Evolutionary conservation across 1,140 invertebrate species (phyloP).

Genomic region (Lamellibrachia luymesi): DNA sequence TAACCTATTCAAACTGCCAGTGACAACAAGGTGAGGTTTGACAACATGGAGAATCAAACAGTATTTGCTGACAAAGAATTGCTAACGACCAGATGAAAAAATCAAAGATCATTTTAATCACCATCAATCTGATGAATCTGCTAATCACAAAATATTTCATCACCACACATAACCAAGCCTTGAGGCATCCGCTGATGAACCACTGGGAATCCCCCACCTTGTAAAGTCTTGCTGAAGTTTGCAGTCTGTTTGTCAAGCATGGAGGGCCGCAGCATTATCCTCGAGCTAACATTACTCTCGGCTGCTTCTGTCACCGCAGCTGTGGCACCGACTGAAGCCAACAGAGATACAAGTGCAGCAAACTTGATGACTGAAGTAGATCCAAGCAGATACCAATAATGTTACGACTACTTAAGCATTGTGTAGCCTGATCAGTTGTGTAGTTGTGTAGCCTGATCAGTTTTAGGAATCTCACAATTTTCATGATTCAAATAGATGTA

Average conservation of each 20-base stretch:
- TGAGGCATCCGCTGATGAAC: not conserved
- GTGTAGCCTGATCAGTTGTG: too few species aligned
- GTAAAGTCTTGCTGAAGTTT: slow-evolving; percentile 5
- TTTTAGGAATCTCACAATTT: not conserved
- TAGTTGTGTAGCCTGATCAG: too few species aligned
- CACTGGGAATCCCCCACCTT: not conserved
- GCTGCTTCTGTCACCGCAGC: not conserved
- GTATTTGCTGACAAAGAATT: too few species aligned
- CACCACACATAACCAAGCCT: not conserved
- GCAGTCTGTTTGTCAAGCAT: slow-evolving; percentile 16
- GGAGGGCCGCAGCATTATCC: not conserved
- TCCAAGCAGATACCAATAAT: not conserved
- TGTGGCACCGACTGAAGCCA: not conserved
- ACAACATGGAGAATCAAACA: too few species aligned
- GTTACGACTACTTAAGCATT: too few species aligned
- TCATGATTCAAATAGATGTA: not conserved
- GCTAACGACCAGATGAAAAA: too few species aligned
- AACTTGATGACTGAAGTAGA: not conserved
- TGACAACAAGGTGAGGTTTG: too few species aligned
- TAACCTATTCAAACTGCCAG: too few species aligned
- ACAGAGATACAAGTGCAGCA: not conserved
- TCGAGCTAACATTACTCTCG: not conserved
- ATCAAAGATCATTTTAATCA: not conserved
- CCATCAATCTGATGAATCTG: not conserved
- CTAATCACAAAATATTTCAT: not conserved